Percentiles rank a stretch among this genome's conserved stretches.
Evolutionary conservation across 2,797 vertebrate genomes (phyloP).

Genomic region (Intellagama lesueurii): DNA sequence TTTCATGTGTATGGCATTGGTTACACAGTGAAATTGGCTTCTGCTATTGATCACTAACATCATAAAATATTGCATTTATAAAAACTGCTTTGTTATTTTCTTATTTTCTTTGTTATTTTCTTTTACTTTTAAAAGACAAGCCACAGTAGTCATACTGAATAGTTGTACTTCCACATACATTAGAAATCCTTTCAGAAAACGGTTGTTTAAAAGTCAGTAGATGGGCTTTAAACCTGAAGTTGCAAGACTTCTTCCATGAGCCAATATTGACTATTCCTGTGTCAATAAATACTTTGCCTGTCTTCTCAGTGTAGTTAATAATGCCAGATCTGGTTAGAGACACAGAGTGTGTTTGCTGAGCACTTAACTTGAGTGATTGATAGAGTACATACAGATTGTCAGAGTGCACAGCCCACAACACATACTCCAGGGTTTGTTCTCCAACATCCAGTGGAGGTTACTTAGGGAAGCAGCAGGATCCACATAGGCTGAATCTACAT

Average conservation of each 20-base stretch:
- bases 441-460: not conserved
- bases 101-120: not conserved
- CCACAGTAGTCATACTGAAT: not conserved
- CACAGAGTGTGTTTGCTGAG: not conserved
- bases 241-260: not conserved
- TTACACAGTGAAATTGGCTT: not conserved
- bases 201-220: not conserved
- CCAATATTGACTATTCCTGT: not conserved
- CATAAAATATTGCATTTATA: not conserved
- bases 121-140: not conserved
- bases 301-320: not conserved
- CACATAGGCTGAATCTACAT: not conserved
- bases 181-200: not conserved
- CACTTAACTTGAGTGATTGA: not conserved
- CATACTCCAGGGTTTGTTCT: not conserved
- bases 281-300: not conserved
- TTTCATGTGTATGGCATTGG: not conserved
- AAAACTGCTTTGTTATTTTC: not conserved
- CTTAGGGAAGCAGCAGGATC: not conserved
- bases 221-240: not conserved
- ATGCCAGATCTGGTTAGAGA: not conserved
- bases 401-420: not conserved
- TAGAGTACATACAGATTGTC: not conserved
- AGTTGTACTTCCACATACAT: not conserved
- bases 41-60: not conserved